Conservation (phyloP, 2,888 invertebrate species). For the Cyrtodaria siliqua region DNA sequence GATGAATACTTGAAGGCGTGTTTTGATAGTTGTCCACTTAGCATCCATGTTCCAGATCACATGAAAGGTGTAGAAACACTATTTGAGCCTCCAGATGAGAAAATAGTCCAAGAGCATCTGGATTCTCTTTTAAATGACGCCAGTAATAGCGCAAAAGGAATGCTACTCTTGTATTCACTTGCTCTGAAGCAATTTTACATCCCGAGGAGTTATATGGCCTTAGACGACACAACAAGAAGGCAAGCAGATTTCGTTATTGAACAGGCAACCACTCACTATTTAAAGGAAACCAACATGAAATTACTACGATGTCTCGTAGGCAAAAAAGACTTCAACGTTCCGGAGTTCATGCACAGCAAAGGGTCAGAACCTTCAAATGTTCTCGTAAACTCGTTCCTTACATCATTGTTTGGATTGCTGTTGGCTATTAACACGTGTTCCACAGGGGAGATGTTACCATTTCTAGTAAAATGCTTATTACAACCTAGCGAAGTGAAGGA, state of each 20-base stretch:
- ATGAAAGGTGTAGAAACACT: not conserved
- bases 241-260: slow-evolving; percentile 15
- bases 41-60: not conserved
- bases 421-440: not conserved
- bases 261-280: not conserved
- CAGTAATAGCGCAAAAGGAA: not conserved
- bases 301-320: slow-evolving; percentile 38
- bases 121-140: not conserved
- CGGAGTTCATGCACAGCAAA: slow-evolving; percentile 15
- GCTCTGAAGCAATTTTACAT: slow-evolving; percentile 31
- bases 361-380: slow-evolving; percentile 17
- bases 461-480: slow-evolving; percentile 16
- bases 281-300: not conserved
- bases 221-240: slow-evolving; percentile 19
- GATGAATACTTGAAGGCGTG: not conserved
- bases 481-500: not conserved
- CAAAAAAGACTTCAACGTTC: slow-evolving; percentile 25
- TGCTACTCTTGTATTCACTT: slow-evolving; percentile 11
- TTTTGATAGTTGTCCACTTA: not conserved
- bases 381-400: slow-evolving; percentile 16
- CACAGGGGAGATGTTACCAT: not conserved
- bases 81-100: not conserved
- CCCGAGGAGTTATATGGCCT: slow-evolving; percentile 7
- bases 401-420: slow-evolving; percentile 7
- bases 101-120: not conserved